Evolutionary conservation across 2,888 invertebrate species (phyloP).

Genomic region (Papilio protenor): DNA sequence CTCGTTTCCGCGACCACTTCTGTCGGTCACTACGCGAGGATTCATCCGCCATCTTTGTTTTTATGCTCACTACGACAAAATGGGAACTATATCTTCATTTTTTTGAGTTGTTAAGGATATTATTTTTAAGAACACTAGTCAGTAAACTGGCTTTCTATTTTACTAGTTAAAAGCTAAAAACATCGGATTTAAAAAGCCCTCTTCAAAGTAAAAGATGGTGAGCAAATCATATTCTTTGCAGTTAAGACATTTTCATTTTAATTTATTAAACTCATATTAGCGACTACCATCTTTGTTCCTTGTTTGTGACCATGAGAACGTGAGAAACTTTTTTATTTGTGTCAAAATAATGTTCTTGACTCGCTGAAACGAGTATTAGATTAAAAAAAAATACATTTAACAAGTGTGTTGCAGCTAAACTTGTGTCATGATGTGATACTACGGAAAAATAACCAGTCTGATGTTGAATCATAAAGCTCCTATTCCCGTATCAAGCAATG

Average conservation of each 20-base stretch:
- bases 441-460: constrained; percentile 47
- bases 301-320: constrained; percentile 15
- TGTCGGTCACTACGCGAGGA: constrained; percentile 33
- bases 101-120: not conserved
- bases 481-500: constrained; percentile 46
- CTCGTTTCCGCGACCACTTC: constrained; percentile 40
- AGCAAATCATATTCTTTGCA: not conserved
- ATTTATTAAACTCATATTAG: not conserved
- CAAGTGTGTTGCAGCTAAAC: constrained; percentile 40
- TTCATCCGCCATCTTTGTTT: constrained; percentile 23
- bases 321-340: constrained; percentile 17
- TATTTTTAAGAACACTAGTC: not conserved
- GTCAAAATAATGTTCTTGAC: constrained; percentile 16
- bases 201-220: not conserved
- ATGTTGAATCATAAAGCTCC: constrained; percentile 47
- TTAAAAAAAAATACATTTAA: constrained; percentile 37
- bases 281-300: not conserved
- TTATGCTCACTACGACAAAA: not conserved
- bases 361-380: constrained; percentile 17
- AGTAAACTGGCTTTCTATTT: not conserved
- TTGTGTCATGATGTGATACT: constrained; percentile 3
- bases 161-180: not conserved
- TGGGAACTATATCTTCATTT: not conserved
- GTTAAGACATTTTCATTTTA: not conserved
- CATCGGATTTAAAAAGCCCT: not conserved